Percentiles rank a stretch among this genome's conserved stretches.
These are phyloP conservation scores for Eurypyga helias DNA, from an alignment of 2,113 vertebrate genomes.

Conservation along the genomic window DNA sequence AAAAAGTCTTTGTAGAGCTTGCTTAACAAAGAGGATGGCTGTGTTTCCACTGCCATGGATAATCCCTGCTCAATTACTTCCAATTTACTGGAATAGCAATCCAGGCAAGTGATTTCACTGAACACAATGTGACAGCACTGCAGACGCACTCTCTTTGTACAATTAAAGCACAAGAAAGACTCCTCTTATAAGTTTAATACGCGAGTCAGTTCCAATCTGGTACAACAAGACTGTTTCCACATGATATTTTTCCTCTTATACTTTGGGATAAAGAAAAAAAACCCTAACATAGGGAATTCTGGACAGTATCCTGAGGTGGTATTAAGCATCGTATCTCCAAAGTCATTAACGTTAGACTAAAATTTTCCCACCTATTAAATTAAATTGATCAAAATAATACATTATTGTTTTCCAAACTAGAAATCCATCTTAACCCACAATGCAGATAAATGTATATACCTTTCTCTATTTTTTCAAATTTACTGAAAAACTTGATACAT, in stretches of 20 bases:
- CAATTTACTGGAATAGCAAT: neutral
- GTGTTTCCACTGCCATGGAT: neutral
- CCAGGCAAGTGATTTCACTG: neutral
- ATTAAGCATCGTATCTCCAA: fast-evolving
- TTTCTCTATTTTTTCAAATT: neutral
- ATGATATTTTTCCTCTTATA: neutral
- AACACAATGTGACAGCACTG: neutral
- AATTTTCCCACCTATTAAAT: neutral
- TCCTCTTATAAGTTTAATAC: neutral
- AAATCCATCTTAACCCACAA: neutral
- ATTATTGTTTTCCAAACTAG: neutral
- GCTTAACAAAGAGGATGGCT: neutral
- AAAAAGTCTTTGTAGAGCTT: neutral
- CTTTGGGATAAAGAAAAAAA: neutral
- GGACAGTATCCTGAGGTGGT: neutral
- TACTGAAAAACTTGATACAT: fast-evolving
- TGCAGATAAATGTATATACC: too few species aligned
- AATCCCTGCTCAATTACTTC: neutral
- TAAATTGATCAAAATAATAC: neutral
- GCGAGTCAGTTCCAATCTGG: neutral
- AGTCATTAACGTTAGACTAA: neutral
- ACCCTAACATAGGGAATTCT: fast-evolving
- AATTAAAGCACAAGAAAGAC: neutral
- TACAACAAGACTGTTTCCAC: neutral
- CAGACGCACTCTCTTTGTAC: neutral